Percentiles rank a stretch among this genome's conserved stretches.
These are phyloP conservation scores for Gallinago nigripennis DNA, from an alignment of 2,797 vertebrate genomes.

Conservation along the genomic window DNA sequence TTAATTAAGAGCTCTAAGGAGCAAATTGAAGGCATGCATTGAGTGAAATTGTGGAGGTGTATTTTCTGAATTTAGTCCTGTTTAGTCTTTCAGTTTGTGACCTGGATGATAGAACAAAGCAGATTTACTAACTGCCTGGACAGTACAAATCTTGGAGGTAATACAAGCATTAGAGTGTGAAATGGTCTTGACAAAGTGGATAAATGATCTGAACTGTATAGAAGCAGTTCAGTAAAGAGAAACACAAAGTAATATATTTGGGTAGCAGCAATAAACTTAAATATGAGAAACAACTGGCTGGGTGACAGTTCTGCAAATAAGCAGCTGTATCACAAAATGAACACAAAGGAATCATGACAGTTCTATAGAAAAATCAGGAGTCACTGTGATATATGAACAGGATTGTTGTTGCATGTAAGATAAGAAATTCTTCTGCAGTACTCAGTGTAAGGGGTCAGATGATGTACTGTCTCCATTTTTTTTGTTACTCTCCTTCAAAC, in stretches of 20 bases:
- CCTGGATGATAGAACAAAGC: not conserved
- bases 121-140: not conserved
- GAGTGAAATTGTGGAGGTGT: not conserved
- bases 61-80: not conserved
- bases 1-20: not conserved
- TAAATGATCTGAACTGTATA: not conserved
- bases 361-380: not conserved
- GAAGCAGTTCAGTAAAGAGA: not conserved
- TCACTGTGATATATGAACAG: not conserved
- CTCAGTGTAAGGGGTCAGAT: not conserved
- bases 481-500: not conserved
- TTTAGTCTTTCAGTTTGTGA: not conserved
- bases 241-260: not conserved
- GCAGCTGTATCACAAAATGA: not conserved
- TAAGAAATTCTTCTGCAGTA: not conserved
- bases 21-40: not conserved
- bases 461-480: not conserved
- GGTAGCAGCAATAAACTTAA: not conserved
- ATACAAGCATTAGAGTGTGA: not conserved
- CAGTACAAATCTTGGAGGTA: not conserved
- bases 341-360: not conserved
- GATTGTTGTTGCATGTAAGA: not conserved
- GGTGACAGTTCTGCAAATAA: not conserved
- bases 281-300: not conserved
- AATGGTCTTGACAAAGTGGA: not conserved